Percentiles rank a stretch among this genome's conserved stretches.
These are phyloP conservation scores for Himalopsyche kuldschensis DNA, from an alignment of 2,888 invertebrate species.

Conservation along the genomic window DNA sequence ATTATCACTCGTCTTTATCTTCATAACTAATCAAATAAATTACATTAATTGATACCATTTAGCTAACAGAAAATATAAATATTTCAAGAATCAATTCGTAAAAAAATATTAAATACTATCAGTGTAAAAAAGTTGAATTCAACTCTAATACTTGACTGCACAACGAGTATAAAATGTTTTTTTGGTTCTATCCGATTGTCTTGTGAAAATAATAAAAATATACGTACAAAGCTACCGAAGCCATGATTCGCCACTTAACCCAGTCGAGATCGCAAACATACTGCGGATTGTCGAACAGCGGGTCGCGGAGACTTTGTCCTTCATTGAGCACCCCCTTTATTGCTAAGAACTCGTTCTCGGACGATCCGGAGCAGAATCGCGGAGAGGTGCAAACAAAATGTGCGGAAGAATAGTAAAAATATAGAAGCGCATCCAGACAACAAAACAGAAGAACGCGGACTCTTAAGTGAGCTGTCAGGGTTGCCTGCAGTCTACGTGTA, in stretches of 20 bases:
- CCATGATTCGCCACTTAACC: background rate
- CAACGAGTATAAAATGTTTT: background rate
- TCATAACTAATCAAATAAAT: too few relatives aligned
- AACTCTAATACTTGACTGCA: background rate
- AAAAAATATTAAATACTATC: background rate
- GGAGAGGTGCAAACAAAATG: slow-evolving; percentile 25
- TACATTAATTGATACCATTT: too few relatives aligned
- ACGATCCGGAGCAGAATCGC: slow-evolving; percentile 7
- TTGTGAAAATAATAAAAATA: background rate
- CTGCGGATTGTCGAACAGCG: background rate
- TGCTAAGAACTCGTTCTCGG: background rate
- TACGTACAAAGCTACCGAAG: background rate
- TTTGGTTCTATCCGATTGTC: background rate
- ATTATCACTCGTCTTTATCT: too few relatives aligned
- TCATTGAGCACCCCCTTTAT: background rate
- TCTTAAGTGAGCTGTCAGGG: slow-evolving; percentile 25
- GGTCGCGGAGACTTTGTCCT: background rate
- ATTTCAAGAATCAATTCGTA: background rate
- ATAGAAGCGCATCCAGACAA: slow-evolving; percentile 22
- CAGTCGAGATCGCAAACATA: background rate
- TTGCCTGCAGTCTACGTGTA: background rate
- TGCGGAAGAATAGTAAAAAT: slow-evolving; percentile 22
- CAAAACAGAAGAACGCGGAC: slow-evolving; percentile 13
- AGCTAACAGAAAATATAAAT: background rate
- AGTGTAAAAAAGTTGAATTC: background rate